Evolutionary conservation across 2,113 vertebrate genomes (phyloP).

Genomic region (Muscicapa adusta): DNA sequence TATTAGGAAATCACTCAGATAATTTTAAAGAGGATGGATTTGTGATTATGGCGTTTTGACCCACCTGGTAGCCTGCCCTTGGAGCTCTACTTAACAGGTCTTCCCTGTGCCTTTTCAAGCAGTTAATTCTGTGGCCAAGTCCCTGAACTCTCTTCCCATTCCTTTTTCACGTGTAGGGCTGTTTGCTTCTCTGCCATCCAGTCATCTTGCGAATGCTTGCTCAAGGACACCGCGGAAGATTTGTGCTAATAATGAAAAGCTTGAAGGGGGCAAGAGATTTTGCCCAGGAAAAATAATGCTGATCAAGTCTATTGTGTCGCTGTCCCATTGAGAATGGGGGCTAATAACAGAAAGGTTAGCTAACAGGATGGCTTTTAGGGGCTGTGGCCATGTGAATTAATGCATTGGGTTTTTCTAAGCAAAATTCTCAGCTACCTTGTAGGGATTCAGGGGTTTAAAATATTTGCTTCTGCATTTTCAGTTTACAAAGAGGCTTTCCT

Average conservation of each 20-base stretch:
- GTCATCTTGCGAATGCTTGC: constrained; percentile 41
- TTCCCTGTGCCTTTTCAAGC: constrained; percentile 28
- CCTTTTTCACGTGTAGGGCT: constrained; percentile 36
- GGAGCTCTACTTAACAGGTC: constrained; percentile 54
- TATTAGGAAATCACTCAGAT: background rate
- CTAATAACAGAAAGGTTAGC: background rate
- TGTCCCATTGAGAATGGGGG: background rate
- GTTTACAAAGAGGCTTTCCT: background rate
- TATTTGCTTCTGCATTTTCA: background rate
- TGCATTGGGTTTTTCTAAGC: background rate
- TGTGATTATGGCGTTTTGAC: constrained; percentile 46
- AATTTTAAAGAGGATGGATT: constrained; percentile 42
- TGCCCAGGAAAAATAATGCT: constrained; percentile 26
- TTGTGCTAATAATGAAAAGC: constrained; percentile 65
- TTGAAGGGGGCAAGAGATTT: constrained; percentile 46
- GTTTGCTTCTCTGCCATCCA: constrained; percentile 55
- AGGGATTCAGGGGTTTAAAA: background rate
- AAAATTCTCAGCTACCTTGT: background rate
- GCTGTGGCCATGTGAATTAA: background rate
- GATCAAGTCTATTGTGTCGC: background rate
- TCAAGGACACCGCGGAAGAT: constrained; percentile 47
- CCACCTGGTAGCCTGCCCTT: constrained; percentile 51
- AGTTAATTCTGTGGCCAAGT: constrained; percentile 59
- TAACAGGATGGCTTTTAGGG: background rate
- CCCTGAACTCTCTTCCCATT: constrained; percentile 61